These are phyloP conservation scores for Harmothoe impar DNA, from an alignment of 2,888 invertebrate species.

Conservation along the genomic window DNA sequence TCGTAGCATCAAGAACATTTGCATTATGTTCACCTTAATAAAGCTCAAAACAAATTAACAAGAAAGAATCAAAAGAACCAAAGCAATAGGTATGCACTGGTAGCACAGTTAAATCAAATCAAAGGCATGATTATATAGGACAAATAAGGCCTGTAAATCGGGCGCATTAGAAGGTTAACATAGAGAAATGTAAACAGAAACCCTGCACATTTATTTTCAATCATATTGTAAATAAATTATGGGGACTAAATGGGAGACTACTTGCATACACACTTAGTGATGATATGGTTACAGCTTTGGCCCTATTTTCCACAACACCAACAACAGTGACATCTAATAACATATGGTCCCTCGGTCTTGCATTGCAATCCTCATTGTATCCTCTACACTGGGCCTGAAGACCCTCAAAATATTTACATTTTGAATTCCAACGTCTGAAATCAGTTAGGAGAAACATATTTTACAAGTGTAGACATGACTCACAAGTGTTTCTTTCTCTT, in stretches of 20 bases:
- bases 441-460: neutral
- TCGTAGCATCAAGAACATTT: too few relatives aligned
- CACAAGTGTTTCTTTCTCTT: neutral
- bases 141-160: conserved; percentile 1
- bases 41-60: too few relatives aligned
- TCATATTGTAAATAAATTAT: neutral
- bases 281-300: neutral
- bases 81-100: too few relatives aligned
- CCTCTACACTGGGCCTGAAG: neutral
- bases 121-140: too few relatives aligned
- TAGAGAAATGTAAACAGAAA: conserved; percentile 3
- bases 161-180: neutral
- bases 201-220: neutral
- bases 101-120: too few relatives aligned
- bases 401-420: conserved; percentile 34
- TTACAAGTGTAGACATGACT: neutral
- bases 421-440: conserved; percentile 5
- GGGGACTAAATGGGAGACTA: neutral
- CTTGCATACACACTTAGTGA: neutral
- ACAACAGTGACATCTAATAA: conserved; percentile 7
- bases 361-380: neutral
- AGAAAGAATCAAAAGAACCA: too few relatives aligned
- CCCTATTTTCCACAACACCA: neutral
- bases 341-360: conserved; percentile 14
- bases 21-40: too few relatives aligned